Evolutionary conservation across 2,888 invertebrate genomes (phyloP).

Genomic region (Sylvicola cinctus): DNA sequence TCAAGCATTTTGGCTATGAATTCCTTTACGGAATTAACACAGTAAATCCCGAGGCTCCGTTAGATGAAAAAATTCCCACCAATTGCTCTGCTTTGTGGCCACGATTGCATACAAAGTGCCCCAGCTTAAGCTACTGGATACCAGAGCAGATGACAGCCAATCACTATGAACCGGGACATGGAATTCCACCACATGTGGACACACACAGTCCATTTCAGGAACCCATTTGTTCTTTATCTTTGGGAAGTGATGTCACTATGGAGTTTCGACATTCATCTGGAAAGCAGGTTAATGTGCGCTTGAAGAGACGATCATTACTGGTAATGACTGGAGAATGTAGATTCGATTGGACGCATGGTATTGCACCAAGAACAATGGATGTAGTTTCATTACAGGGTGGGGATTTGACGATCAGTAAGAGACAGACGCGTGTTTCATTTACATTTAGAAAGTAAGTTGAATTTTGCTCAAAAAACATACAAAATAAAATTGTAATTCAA

Average conservation of each 20-base stretch:
- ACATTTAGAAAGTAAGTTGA: slow-evolving; percentile 46
- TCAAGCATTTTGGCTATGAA: slow-evolving; percentile 81
- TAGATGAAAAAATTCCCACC: slow-evolving; percentile 44
- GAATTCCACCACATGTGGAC: slow-evolving; percentile 90
- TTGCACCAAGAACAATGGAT: slow-evolving; percentile 67
- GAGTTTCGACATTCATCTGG: slow-evolving; percentile 50
- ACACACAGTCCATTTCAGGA: slow-evolving; percentile 87
- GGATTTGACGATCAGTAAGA: slow-evolving; percentile 31
- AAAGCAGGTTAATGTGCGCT: slow-evolving; percentile 33
- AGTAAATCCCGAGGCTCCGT: slow-evolving; percentile 49
- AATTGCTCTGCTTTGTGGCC: slow-evolving; percentile 44
- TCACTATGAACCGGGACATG: slow-evolving; percentile 66
- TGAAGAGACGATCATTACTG: slow-evolving; percentile 52
- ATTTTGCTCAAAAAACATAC: slow-evolving; percentile 13
- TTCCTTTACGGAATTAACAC: slow-evolving; percentile 76
- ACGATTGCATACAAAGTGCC: slow-evolving; percentile 24
- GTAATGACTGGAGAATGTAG: slow-evolving; percentile 64
- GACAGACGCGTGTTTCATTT: slow-evolving; percentile 52
- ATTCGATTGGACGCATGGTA: slow-evolving; percentile 75
- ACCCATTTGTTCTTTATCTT: slow-evolving; percentile 69
- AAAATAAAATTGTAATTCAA: slow-evolving; percentile 12
- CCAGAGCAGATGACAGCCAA: slow-evolving; percentile 79
- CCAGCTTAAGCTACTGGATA: slow-evolving; percentile 22
- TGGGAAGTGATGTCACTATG: slow-evolving; percentile 70
- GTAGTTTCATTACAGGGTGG: slow-evolving; percentile 30